Evolutionary conservation across 2,888 invertebrate species (phyloP), one percentile per base, ranked within the genome.

Genomic region (Phragmatobia fuliginosa): DNA sequence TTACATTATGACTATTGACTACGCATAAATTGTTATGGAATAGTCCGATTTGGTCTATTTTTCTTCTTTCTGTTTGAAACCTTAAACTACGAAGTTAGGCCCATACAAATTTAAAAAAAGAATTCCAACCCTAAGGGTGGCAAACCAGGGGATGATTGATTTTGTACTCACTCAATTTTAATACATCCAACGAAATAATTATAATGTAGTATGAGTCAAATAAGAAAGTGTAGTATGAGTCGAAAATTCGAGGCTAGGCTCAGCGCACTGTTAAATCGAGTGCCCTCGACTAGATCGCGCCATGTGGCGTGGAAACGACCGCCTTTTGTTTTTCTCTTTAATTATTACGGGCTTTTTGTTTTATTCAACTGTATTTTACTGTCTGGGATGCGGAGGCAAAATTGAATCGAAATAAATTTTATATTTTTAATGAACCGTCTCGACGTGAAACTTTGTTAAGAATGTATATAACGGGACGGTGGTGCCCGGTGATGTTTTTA

Each of bases 201-300:
- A n/a, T n/a, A n/a, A n/a, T n/a, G n/a, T n/a, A n/a, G n/a, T n/a
- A n/a, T n/a, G n/a, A n/a, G n/a, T n/a, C n/a, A n/a, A n/a, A n/a
- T n/a, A n/a, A n/a, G 16, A 60, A 3, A 60, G 33, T 36, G 60
- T 32, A 21, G 16, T 33, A n/a, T 36, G n/a, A n/a, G n/a, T 60
- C 36, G 33, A 36, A 33, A 60, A 36, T n/a, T 60, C 36, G 32
- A 60, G n/a, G 60, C n/a, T 60, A 11, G 70, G 72, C 70, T 74
- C 75, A 71, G 76, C 75, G 81, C 81, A 74, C 80, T 86, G 86
- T 85, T 87, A 87, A 85, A 86, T 82, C 80, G 78, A 87, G 86
- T 71, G 71, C 74, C 66, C 86, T 86, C 71, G 75, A 81, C 78
- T 66, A 61, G 62, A 28, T 38, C 25, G 25, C 38, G 28, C 28